Evolutionary conservation across 1,140 invertebrate genomes (phyloP).

Genomic region (Chymomyza costata): DNA sequence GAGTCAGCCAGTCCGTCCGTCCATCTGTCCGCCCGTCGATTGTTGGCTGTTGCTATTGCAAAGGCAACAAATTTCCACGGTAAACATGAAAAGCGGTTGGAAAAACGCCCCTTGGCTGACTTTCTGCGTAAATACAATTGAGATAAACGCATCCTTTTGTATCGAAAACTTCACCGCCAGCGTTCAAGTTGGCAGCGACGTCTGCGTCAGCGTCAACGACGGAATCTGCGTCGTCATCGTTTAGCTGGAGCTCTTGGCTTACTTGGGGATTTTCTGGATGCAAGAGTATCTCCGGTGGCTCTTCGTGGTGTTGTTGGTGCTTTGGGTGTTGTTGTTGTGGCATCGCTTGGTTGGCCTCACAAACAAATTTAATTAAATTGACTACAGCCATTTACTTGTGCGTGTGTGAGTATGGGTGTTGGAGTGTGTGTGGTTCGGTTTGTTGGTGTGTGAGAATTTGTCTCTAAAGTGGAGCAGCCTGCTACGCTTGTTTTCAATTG

Average conservation of each 20-base stretch:
- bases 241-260: constrained; percentile 38
- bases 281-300: constrained; percentile 2
- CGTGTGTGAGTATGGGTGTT: constrained; percentile 5
- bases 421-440: constrained; percentile 18
- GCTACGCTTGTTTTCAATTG: too few relatives aligned
- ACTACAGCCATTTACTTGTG: constrained; percentile 66
- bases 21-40: too few relatives aligned
- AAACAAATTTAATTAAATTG: constrained; percentile 73
- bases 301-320: constrained; percentile 7
- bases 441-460: constrained; percentile 7
- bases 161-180: constrained; percentile 34
- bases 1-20: too few relatives aligned
- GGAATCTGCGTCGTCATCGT: constrained; percentile 21
- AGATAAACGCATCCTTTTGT: constrained; percentile 71
- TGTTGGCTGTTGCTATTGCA: constrained; percentile 14
- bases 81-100: constrained; percentile 41
- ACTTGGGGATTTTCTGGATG: constrained; percentile 33
- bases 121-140: constrained; percentile 61
- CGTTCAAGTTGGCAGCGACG: too few relatives aligned
- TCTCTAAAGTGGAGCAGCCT: constrained; percentile 35
- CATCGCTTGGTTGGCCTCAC: constrained; percentile 50
- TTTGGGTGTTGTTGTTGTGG: constrained; percentile 20
- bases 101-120: constrained; percentile 37
- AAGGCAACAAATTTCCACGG: constrained; percentile 34
- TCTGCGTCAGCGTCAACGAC: neutral